Evolutionary conservation across 2,888 invertebrate species (phyloP), one percentile per base, ranked within the genome.

Genomic region (Macrophya annulata): DNA sequence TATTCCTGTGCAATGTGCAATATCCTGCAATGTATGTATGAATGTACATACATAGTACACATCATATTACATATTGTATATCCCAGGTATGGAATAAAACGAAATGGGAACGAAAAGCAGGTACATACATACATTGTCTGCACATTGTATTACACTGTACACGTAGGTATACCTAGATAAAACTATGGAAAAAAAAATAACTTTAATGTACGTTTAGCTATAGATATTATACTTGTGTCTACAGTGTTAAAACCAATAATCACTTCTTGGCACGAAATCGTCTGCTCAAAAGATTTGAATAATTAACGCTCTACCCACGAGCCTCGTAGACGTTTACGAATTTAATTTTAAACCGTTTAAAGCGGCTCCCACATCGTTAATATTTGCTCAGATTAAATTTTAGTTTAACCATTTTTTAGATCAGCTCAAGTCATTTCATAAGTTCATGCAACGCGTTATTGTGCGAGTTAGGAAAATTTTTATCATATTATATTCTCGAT

Each of bases 61-160:
- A 74, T 74, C 62, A 21, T 21, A 25, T 62, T 62, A 10, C 62
- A 62, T 62, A 62, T 62, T 31, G 62, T 15, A 62, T 31, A 62
- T 25, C 10, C 25, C 37, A 15, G 10, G 10, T 15, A 68, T 0
- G 17, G 37, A 37, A 68, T 68, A 37, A 8, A 68, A 37, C 68
- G 68, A 68, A 37, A 68, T 37, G 68, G 68, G 68, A 15, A 68
- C 68, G 68, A 68, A 68, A 68, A 68, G 17, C 68, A 21, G 62
- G 62, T 21, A 62, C 10, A 25, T 62, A 21, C 25, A 25, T 21
- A 62, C 10, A 25, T 62, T 9, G 10, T 25, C 25, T 25, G 21
- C 62, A 25, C 62, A 17, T 62, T 62, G 62, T 62, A 62, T 21
- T 12, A 62, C 21, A n/a, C 62, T 3, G 9, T 55, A 55, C n/a